These are phyloP conservation scores for Lithosia quadra DNA, from an alignment of 2,888 invertebrate species.

Conservation along the genomic window DNA sequence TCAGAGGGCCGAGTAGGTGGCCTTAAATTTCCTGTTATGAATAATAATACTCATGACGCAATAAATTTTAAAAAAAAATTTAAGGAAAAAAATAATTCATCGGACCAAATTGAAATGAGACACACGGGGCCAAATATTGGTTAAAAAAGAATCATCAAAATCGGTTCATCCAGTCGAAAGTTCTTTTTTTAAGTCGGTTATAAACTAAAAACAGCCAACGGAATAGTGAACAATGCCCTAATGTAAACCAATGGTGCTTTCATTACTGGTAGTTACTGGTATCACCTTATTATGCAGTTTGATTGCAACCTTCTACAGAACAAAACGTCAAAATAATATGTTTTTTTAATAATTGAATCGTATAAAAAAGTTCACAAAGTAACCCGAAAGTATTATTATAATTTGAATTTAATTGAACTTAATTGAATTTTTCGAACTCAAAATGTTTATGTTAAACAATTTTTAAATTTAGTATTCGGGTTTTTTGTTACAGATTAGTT, in stretches of 20 bases:
- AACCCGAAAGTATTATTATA: not conserved
- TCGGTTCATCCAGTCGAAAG: no score
- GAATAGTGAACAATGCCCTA: constrained; percentile 27
- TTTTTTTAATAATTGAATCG: not conserved
- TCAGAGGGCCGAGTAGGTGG: no score
- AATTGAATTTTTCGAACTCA: constrained; percentile 10
- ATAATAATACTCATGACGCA: not conserved
- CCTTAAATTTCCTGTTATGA: no score
- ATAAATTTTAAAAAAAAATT: no score
- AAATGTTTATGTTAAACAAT: constrained; percentile 16
- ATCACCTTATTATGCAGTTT: constrained; percentile 25
- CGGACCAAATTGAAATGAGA: no score
- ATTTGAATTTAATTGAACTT: not conserved
- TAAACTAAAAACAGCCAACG: no score
- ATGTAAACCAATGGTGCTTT: constrained; percentile 41
- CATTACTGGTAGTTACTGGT: constrained; percentile 6
- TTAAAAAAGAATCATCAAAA: no score
- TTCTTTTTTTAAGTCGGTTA: no score
- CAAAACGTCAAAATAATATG: not conserved
- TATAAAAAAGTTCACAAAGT: not conserved
- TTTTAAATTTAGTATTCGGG: constrained; percentile 22
- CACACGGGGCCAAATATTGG: no score
- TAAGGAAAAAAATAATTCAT: no score
- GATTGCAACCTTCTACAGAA: not conserved
- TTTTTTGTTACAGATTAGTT: constrained; percentile 10